Conservation (phyloP, 1,140 invertebrate species). For the Diprion similis region DNA sequence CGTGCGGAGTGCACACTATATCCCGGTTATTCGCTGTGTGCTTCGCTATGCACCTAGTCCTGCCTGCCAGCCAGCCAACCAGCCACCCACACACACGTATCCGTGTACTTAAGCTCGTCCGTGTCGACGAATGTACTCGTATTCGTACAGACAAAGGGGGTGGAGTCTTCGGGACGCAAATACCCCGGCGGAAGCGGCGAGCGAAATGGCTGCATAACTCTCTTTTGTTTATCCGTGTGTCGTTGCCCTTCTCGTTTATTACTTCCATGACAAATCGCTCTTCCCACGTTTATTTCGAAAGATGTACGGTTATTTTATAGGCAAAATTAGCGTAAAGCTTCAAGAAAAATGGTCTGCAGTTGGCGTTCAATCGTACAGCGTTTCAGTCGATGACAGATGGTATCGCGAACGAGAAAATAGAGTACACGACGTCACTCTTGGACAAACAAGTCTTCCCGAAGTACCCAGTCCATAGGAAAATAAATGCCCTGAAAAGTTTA, state of each 20-base stretch:
- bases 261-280: background rate
- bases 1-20: slow-evolving; percentile 53
- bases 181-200: slow-evolving; percentile 39
- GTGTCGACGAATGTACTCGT: slow-evolving; percentile 18
- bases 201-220: slow-evolving; percentile 41
- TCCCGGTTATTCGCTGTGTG: slow-evolving; percentile 54
- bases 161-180: slow-evolving; percentile 41
- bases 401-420: no score
- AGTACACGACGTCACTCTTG: no score
- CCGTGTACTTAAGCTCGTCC: slow-evolving; percentile 28
- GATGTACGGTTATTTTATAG: no score
- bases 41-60: slow-evolving; percentile 9
- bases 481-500: no score
- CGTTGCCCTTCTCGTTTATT: background rate
- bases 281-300: background rate
- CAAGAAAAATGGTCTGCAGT: no score
- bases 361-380: no score
- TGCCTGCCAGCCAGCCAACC: background rate
- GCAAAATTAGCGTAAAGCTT: no score
- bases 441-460: no score
- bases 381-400: no score
- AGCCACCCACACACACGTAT: background rate
- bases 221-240: slow-evolving; percentile 40
- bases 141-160: slow-evolving; percentile 28
- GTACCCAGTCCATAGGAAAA: no score